Conservation (phyloP, 2,888 invertebrate species). For the Sinodicranocentrus sp. region DNA sequence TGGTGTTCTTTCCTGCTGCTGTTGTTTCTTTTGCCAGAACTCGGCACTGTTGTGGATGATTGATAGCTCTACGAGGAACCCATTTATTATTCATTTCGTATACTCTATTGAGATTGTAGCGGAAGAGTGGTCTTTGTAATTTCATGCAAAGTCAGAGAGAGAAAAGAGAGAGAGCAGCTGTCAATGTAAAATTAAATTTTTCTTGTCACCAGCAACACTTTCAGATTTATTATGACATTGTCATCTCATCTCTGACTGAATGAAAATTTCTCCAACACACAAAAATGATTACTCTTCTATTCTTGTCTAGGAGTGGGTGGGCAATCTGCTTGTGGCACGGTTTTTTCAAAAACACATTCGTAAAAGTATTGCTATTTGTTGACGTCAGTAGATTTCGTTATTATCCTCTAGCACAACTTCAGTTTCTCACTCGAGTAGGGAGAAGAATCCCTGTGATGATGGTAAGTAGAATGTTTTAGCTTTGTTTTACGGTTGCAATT, state of each 20-base stretch:
- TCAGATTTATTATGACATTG: conserved; percentile 54
- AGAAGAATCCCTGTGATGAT: no score
- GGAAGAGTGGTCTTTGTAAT: conserved; percentile 24
- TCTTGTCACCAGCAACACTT: conserved; percentile 48
- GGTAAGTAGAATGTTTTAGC: no score
- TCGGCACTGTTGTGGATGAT: conserved; percentile 35
- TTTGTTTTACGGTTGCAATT: no score
- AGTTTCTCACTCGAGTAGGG: no score
- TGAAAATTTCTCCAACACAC: conserved; percentile 21
- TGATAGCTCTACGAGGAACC: conserved; percentile 54
- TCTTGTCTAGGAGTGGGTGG: no score
- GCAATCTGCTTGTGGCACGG: no score
- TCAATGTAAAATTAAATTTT: conserved; percentile 60
- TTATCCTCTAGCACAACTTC: no score
- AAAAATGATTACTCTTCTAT: no score
- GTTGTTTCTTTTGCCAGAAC: conserved; percentile 44
- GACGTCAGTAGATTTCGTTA: no score
- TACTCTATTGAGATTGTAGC: not conserved
- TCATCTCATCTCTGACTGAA: not conserved
- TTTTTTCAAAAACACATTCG: no score
- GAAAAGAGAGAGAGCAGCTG: conserved; percentile 11
- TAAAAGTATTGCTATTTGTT: no score
- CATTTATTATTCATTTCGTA: conserved; percentile 52
- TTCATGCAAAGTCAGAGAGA: conserved; percentile 39
- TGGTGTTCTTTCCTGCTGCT: not conserved